Percentiles rank a stretch among this genome's conserved stretches.
phyloP scores from a whole-genome alignment of 1,140 invertebrate species.

The Pristionchus pacificus region DNA sequence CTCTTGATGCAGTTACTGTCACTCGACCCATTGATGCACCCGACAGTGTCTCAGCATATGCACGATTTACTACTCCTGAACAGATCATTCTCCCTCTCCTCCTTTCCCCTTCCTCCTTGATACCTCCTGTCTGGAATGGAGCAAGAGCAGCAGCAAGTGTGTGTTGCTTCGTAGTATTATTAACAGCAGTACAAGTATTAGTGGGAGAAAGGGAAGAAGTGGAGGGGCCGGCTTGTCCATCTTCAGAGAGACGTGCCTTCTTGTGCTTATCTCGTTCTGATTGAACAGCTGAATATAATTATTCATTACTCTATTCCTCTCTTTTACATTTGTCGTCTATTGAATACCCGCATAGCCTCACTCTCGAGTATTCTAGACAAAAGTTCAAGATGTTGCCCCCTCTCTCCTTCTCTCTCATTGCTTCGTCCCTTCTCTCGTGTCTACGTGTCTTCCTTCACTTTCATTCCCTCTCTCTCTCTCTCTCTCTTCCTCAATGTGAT shows the following conservation, averaged over 20 bases:
- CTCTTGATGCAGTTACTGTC: neutral
- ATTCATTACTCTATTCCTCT: too few relatives aligned
- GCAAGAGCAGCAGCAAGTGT: conserved; percentile 11
- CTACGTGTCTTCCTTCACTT: too few relatives aligned
- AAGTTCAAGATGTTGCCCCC: too few relatives aligned
- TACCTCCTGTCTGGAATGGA: conserved; percentile 5
- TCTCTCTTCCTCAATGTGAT: too few relatives aligned
- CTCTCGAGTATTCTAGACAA: too few relatives aligned
- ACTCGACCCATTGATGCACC: neutral
- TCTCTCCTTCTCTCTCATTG: too few relatives aligned
- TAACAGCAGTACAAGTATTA: neutral
- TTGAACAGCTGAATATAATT: conserved; percentile 31
- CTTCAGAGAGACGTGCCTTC: conserved; percentile 20
- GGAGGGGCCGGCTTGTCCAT: conserved; percentile 8
- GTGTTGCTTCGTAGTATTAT: neutral
- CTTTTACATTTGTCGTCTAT: too few relatives aligned
- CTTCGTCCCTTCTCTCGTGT: too few relatives aligned
- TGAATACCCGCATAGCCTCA: too few relatives aligned
- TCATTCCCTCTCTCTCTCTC: too few relatives aligned
- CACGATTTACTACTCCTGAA: conserved; percentile 30
- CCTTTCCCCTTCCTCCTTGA: too few relatives aligned
- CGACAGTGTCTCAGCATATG: conserved; percentile 34
- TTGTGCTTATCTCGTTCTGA: conserved; percentile 39
- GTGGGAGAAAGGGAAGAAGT: neutral
- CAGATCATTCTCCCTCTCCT: too few relatives aligned